These are phyloP conservation scores for Orius laevigatus DNA, from an alignment of 1,140 invertebrate species.

Conservation along the genomic window DNA sequence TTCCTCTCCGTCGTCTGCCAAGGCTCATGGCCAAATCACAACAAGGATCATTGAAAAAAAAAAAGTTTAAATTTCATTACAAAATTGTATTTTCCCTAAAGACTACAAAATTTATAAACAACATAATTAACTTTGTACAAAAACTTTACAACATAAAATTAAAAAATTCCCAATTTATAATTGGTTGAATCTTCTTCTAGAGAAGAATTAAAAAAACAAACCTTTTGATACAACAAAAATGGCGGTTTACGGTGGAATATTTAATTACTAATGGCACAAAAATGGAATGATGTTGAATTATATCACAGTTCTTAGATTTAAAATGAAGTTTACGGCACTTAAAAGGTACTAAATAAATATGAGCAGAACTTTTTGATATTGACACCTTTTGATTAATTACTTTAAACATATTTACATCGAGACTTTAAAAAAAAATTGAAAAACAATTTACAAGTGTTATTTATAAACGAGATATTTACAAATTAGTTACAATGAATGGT, in stretches of 20 bases:
- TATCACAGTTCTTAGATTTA: background rate
- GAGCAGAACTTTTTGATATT: background rate
- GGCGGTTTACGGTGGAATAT: background rate
- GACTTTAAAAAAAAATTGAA: slow-evolving; percentile 6
- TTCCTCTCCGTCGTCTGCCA: too few species aligned
- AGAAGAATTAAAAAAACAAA: slow-evolving; percentile 1
- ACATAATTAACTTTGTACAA: slow-evolving; percentile 10
- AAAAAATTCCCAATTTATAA: background rate
- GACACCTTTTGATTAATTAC: slow-evolving; percentile 13
- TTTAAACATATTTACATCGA: slow-evolving; percentile 15
- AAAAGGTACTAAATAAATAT: background rate
- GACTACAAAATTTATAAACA: slow-evolving; percentile 8
- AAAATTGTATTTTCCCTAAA: slow-evolving; percentile 9
- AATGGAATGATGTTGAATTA: background rate
- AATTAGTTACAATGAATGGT: slow-evolving; percentile 10
- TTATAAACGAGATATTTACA: slow-evolving; percentile 8
- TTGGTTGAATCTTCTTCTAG: background rate
- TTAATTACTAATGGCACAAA: slow-evolving; percentile 9
- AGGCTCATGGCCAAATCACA: too few species aligned
- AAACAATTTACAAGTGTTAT: slow-evolving; percentile 3
- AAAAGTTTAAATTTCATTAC: slow-evolving; percentile 7
- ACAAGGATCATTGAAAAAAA: background rate
- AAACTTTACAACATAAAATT: slow-evolving; percentile 11
- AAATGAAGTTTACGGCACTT: background rate
- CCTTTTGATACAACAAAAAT: slow-evolving; percentile 2